Conservation (phyloP, 2,113 vertebrate genomes). For the Haemorhous mexicanus region DNA sequence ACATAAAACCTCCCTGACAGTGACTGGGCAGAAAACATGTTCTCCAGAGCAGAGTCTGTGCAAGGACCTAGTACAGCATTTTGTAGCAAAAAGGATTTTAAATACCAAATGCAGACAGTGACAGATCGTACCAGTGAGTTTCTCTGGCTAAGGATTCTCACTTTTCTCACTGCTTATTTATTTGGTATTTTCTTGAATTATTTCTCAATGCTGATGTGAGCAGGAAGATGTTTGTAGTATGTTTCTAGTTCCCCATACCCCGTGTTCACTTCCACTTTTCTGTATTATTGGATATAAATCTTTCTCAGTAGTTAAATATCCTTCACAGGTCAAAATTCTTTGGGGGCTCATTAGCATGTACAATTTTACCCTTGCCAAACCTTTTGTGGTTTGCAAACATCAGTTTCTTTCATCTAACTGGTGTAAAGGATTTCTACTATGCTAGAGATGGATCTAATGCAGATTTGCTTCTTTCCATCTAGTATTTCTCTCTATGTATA, state of each 20-base stretch:
- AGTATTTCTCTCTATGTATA: conserved; percentile 28
- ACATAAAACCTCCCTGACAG: neutral
- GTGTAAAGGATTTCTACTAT: conserved; percentile 30
- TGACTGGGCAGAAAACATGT: neutral
- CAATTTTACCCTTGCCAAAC: conserved; percentile 34
- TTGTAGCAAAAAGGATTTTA: neutral
- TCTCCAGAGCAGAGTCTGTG: neutral
- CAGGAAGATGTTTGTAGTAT: conserved; percentile 4
- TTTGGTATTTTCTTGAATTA: conserved; percentile 1
- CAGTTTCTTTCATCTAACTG: conserved; percentile 45
- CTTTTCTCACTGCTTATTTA: neutral
- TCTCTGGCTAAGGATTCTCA: neutral
- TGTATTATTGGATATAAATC: conserved; percentile 42
- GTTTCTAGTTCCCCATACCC: neutral
- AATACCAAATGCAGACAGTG: neutral
- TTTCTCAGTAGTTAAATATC: conserved; percentile 43
- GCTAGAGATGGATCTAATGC: conserved; percentile 32
- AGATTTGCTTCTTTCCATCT: conserved; percentile 50
- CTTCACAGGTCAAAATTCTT: conserved; percentile 55
- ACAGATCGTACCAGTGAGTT: neutral
- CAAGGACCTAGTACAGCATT: neutral
- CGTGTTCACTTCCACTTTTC: conserved; percentile 23
- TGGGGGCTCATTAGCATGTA: conserved; percentile 40
- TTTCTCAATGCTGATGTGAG: neutral
- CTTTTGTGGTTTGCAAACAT: conserved; percentile 50